These are phyloP conservation scores for Armadillidium nasatum DNA, from an alignment of 1,140 invertebrate genomes.

Conservation along the genomic window DNA sequence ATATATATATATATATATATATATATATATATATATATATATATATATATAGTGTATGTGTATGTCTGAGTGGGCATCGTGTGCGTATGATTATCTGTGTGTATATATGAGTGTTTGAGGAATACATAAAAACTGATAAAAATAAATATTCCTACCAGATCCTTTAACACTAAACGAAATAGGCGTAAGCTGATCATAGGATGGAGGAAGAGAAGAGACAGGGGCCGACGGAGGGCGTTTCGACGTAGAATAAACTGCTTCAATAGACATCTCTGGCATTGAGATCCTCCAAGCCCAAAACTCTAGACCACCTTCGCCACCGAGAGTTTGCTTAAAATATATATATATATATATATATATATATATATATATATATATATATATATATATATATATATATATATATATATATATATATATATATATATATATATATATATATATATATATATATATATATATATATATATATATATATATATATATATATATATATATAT, in stretches of 20 bases:
- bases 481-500: not conserved
- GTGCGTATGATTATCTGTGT: too few species aligned
- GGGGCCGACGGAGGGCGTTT: not conserved
- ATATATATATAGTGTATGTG: too few species aligned
- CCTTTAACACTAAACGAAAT: not conserved
- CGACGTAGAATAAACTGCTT: constrained; percentile 34
- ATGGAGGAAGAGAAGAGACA: not conserved
- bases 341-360: not conserved
- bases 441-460: constrained; percentile 7
- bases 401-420: constrained; percentile 8
- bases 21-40: too few species aligned
- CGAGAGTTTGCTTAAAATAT: constrained; percentile 22
- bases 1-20: too few species aligned
- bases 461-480: not conserved
- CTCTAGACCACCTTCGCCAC: constrained; percentile 25
- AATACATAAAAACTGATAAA: too few species aligned
- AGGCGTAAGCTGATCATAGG: not conserved
- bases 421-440: not conserved
- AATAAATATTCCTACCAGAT: not conserved
- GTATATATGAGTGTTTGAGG: too few species aligned
- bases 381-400: too few species aligned
- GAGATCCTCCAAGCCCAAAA: constrained; percentile 32
- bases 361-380: too few species aligned
- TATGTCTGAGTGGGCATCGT: too few species aligned
- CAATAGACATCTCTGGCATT: constrained; percentile 35